Evolutionary conservation across 2,888 invertebrate genomes (phyloP).

Genomic region (Orchesellides sinensis): DNA sequence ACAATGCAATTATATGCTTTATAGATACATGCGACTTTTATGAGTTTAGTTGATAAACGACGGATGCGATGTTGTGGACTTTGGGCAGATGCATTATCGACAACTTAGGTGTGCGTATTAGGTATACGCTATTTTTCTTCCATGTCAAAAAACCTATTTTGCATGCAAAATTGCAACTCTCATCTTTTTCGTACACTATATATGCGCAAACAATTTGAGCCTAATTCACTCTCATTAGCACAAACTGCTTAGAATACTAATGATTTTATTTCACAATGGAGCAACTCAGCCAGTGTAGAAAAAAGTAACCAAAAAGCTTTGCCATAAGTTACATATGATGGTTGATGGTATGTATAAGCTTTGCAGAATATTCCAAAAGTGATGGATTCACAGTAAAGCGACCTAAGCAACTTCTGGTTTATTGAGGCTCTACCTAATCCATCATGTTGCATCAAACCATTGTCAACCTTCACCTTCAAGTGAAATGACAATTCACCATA

Average conservation of each 20-base stretch:
- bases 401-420: constrained; percentile 4
- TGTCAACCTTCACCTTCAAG: neutral
- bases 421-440: neutral
- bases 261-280: neutral
- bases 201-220: constrained; percentile 32
- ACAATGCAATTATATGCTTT: neutral
- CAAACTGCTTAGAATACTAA: constrained; percentile 25
- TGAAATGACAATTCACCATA: neutral
- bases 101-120: neutral
- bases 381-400: neutral
- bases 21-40: too few species aligned
- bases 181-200: constrained; percentile 10
- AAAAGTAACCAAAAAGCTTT: too few species aligned
- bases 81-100: neutral
- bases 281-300: neutral
- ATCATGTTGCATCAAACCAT: neutral
- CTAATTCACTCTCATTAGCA: constrained; percentile 41
- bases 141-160: neutral
- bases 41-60: constrained; percentile 20
- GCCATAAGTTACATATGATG: too few species aligned
- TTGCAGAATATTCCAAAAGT: neutral
- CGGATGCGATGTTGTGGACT: too few species aligned
- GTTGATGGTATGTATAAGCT: neutral
- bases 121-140: neutral
- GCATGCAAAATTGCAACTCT: neutral